Percentiles rank a stretch among this genome's conserved stretches.
phyloP scores from a whole-genome alignment of 1,140 invertebrate species.

The Callitettix versicolor region DNA sequence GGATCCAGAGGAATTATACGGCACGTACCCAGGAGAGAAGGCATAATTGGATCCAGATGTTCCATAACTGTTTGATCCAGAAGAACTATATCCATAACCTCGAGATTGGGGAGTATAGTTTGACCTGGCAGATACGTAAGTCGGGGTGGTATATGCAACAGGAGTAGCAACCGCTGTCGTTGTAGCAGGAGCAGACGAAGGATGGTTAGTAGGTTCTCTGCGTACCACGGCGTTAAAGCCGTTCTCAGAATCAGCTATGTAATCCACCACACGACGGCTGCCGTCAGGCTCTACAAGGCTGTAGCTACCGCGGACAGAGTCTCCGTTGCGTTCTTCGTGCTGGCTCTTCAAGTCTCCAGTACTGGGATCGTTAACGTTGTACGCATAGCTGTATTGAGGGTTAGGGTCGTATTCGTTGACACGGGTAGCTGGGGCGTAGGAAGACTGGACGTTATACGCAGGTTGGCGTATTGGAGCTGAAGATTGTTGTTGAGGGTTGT shows the following conservation, averaged over 20 bases:
- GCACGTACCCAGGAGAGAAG: too few species aligned
- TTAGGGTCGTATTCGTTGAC: slow-evolving; percentile 3
- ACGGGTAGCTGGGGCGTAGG: too few species aligned
- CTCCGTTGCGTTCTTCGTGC: slow-evolving; percentile 40
- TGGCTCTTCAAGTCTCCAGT: slow-evolving; percentile 45
- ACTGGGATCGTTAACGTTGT: slow-evolving; percentile 40
- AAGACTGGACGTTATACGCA: too few species aligned
- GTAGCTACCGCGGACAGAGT: slow-evolving; percentile 39
- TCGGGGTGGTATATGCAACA: slow-evolving; percentile 3
- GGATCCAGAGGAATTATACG: too few species aligned
- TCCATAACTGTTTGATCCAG: too few species aligned
- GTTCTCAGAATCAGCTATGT: slow-evolving; percentile 23
- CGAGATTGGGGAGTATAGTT: too few species aligned
- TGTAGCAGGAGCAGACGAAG: neutral
- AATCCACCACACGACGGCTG: slow-evolving; percentile 21
- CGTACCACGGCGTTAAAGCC: slow-evolving; percentile 26
- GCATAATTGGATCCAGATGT: too few species aligned
- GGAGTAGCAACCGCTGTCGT: neutral
- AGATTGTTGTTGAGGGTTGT: too few species aligned
- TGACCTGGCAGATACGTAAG: slow-evolving; percentile 20
- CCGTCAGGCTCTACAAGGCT: slow-evolving; percentile 25
- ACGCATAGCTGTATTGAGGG: slow-evolving; percentile 41
- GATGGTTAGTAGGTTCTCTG: slow-evolving; percentile 8
- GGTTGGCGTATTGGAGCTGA: too few species aligned
- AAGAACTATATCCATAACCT: too few species aligned